Evolutionary conservation across 2,113 vertebrate genomes (phyloP).

Genomic region (Theristicus caerulescens): DNA sequence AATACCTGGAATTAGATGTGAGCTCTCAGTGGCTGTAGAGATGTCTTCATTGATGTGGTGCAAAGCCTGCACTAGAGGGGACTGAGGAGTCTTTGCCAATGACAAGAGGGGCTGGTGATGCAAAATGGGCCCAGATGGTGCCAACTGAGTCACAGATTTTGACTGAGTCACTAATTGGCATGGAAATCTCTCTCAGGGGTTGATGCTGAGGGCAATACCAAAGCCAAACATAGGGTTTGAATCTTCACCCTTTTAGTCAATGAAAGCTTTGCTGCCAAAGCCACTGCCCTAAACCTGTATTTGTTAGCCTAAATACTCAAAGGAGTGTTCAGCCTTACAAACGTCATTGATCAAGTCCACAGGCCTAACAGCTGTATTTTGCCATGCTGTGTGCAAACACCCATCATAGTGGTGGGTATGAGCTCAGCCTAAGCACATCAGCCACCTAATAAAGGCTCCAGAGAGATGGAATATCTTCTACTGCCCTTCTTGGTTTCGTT

Average conservation of each 20-base stretch:
- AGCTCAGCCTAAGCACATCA: not conserved
- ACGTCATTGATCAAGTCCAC: not conserved
- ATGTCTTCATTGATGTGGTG: not conserved
- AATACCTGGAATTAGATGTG: not conserved
- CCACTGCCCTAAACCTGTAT: not conserved
- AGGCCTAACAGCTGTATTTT: not conserved
- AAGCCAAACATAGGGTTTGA: not conserved
- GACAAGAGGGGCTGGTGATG: conserved; percentile 3
- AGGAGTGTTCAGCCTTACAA: not conserved
- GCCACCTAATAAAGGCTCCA: not conserved
- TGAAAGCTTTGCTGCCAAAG: not conserved
- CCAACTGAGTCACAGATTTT: conserved; percentile 10
- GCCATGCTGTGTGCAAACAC: not conserved
- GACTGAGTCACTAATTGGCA: not conserved
- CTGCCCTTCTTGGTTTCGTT: not conserved
- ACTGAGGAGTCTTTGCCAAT: not conserved
- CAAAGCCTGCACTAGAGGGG: not conserved
- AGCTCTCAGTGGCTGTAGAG: not conserved
- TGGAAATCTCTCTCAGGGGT: not conserved
- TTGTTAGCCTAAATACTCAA: not conserved
- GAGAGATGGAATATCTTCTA: not conserved
- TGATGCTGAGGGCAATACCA: not conserved
- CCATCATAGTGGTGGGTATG: not conserved
- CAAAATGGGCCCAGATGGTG: conserved; percentile 16
- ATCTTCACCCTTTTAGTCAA: not conserved